These are phyloP conservation scores for Sebastes kiyomatsui DNA, from an alignment of 2,797 vertebrate species.

Conservation along the genomic window DNA sequence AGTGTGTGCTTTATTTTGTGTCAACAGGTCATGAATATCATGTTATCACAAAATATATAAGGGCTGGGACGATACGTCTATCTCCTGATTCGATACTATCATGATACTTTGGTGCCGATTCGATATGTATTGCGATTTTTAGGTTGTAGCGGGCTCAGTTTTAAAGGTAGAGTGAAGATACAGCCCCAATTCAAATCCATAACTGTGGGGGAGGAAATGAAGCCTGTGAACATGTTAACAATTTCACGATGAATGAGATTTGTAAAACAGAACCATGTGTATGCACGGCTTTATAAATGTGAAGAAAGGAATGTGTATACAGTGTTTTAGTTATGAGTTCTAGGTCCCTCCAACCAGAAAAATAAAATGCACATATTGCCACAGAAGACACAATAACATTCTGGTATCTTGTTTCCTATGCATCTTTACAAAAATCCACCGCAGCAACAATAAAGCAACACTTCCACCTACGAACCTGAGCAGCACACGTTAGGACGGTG, in stretches of 20 bases:
- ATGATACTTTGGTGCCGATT: too few relatives aligned
- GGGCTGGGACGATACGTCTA: too few relatives aligned
- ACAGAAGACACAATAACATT: neutral
- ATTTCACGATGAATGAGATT: neutral
- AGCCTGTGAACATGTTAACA: neutral
- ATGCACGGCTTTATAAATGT: neutral
- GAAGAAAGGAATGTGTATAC: neutral
- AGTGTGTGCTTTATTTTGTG: neutral
- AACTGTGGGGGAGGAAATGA: too few relatives aligned
- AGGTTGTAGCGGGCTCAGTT: too few relatives aligned
- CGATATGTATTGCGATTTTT: too few relatives aligned
- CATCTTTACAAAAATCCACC: neutral
- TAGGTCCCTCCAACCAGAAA: neutral
- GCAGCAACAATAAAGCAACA: conserved; percentile 5
- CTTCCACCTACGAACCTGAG: conserved; percentile 10
- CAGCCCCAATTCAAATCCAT: too few relatives aligned
- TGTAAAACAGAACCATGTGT: neutral
- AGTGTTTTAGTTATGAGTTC: neutral
- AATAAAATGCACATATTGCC: neutral
- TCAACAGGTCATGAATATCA: neutral
- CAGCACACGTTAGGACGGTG: neutral
- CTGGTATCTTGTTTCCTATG: neutral
- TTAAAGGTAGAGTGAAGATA: too few relatives aligned
- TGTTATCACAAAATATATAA: neutral
- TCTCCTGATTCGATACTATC: too few relatives aligned